Evolutionary conservation across 2,113 vertebrate genomes (phyloP).

Genomic region (Stictonetta naevosa): DNA sequence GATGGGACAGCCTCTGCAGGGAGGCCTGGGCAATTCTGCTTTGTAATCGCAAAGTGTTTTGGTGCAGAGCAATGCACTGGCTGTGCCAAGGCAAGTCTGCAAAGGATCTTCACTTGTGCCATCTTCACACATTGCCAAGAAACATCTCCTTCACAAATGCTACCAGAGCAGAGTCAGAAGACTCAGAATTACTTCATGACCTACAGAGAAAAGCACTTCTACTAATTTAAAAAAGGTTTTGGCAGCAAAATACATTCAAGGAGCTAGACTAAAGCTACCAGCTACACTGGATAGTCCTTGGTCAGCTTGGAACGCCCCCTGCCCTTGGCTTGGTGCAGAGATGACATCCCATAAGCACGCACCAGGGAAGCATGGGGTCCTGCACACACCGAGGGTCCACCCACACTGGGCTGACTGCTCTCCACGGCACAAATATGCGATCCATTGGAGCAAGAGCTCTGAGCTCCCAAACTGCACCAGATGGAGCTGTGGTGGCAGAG

Average conservation of each 20-base stretch:
- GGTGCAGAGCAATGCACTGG: not conserved
- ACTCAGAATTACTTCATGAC: not conserved
- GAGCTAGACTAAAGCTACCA: not conserved
- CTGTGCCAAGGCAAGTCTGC: not conserved
- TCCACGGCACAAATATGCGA: fast-evolving
- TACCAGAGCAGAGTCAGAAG: not conserved
- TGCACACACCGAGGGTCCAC: not conserved
- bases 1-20: not conserved
- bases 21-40: not conserved
- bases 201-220: not conserved
- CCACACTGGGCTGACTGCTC: fast-evolving
- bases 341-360: not conserved
- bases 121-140: not conserved
- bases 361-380: fast-evolving
- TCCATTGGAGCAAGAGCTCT: not conserved
- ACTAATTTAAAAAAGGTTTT: not conserved
- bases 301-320: not conserved
- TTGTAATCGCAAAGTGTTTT: not conserved
- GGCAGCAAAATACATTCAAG: not conserved
- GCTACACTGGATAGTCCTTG: not conserved
- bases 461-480: not conserved
- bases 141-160: not conserved
- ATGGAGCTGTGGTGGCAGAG: not conserved
- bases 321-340: not conserved
- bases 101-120: not conserved